Evolutionary conservation across 2,797 vertebrate species (phyloP).

Genomic region (Podarcis siculus): DNA sequence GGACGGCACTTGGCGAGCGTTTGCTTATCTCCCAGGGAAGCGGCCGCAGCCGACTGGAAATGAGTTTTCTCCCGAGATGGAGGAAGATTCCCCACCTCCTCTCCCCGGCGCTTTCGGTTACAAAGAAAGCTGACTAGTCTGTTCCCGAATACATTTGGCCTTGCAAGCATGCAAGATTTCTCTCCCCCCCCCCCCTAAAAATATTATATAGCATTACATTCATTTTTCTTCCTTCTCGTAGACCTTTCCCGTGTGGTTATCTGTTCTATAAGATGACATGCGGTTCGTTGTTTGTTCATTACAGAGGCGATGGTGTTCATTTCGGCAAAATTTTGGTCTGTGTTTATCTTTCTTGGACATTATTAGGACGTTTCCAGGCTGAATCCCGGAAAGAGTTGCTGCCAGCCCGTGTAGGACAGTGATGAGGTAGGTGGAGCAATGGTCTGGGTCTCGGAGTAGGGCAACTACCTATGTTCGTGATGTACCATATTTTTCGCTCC

Average conservation of each 20-base stretch:
- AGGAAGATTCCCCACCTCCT: constrained; percentile 6
- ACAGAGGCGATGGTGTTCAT: not conserved
- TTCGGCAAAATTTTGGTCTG: not conserved
- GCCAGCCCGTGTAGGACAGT: too few species aligned
- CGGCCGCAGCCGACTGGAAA: constrained; percentile 20
- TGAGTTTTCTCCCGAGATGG: constrained; percentile 36
- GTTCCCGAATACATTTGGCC: not conserved
- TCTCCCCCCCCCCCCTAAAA: too few species aligned
- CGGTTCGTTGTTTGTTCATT: not conserved
- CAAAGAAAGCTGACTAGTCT: constrained; percentile 41
- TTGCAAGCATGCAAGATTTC: not conserved
- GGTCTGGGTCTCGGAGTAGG: too few species aligned
- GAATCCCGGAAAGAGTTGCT: too few species aligned
- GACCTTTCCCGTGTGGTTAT: not conserved
- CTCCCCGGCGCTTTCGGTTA: constrained; percentile 30
- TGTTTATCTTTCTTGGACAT: not conserved
- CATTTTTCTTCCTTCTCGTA: not conserved
- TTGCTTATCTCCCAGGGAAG: constrained; percentile 38
- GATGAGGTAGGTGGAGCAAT: too few species aligned
- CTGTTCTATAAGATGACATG: not conserved
- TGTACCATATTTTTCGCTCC: too few species aligned
- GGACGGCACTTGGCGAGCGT: constrained; percentile 20
- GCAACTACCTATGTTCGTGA: too few species aligned
- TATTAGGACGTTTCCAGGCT: too few species aligned
- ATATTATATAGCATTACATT: not conserved